Evolutionary conservation across 2,797 vertebrate species (phyloP).

Genomic region (Periophthalmus magnuspinnatus): DNA sequence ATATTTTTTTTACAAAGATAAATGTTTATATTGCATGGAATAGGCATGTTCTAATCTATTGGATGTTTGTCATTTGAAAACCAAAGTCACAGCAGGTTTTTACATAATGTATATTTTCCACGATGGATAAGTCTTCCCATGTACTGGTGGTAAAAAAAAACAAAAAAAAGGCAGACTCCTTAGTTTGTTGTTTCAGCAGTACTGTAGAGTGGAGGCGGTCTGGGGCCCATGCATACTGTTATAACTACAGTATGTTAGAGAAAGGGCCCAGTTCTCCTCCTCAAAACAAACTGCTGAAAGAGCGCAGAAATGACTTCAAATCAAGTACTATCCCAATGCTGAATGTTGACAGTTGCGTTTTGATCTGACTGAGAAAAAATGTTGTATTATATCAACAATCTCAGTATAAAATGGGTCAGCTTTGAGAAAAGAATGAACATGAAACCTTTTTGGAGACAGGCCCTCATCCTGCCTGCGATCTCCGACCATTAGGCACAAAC

Average conservation of each 20-base stretch:
- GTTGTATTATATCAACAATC: not conserved
- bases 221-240: slow-evolving; percentile 38
- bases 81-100: slow-evolving; percentile 13
- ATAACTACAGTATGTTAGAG: slow-evolving; percentile 50
- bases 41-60: not conserved
- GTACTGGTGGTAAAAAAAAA: slow-evolving; percentile 15
- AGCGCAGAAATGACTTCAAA: slow-evolving; percentile 19
- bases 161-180: slow-evolving; percentile 34
- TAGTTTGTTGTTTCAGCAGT: slow-evolving; percentile 64
- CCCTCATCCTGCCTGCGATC: slow-evolving; percentile 44
- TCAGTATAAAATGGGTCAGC: not conserved
- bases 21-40: not conserved
- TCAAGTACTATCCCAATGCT: slow-evolving; percentile 4
- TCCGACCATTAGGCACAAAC: slow-evolving; percentile 52
- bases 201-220: slow-evolving; percentile 46
- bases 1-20: not conserved
- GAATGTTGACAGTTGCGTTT: not conserved
- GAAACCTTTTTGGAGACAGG: slow-evolving; percentile 37
- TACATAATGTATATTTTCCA: slow-evolving; percentile 26
- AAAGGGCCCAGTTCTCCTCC: slow-evolving; percentile 44
- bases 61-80: not conserved
- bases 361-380: not conserved
- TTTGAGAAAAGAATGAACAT: slow-evolving; percentile 40
- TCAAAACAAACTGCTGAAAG: slow-evolving; percentile 9
- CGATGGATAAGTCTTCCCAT: slow-evolving; percentile 7